Evolutionary conservation across 2,797 vertebrate species (phyloP).

Genomic region (Valencia hispanica): DNA sequence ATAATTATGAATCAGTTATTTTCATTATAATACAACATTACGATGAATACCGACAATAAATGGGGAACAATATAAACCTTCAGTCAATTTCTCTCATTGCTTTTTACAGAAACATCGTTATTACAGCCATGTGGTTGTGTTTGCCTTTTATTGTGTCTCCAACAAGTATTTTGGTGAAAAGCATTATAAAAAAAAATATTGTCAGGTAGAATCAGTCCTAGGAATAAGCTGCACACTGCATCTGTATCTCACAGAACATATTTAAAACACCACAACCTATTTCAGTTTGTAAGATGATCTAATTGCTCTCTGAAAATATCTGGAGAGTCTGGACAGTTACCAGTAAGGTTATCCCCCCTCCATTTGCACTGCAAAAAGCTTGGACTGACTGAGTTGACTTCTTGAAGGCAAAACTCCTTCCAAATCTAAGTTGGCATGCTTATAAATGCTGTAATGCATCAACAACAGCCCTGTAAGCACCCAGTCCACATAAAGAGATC

Average conservation of each 20-base stretch:
- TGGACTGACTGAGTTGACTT: constrained; percentile 2
- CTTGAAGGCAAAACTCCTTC: constrained; percentile 12
- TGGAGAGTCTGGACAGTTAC: constrained; percentile 2
- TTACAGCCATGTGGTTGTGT: background rate
- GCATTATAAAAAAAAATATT: background rate
- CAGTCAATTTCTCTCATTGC: constrained; percentile 1
- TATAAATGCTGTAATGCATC: constrained; percentile 21
- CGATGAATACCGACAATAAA: constrained; percentile 5
- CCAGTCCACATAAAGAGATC: constrained; percentile 12
- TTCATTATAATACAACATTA: constrained; percentile 8
- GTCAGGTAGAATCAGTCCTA: constrained; percentile 7
- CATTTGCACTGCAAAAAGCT: constrained; percentile 28
- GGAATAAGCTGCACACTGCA: constrained; percentile 8
- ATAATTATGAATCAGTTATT: constrained; percentile 28
- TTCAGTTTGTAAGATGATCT: constrained; percentile 28
- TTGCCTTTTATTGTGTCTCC: background rate
- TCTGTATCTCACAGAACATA: constrained; percentile 11
- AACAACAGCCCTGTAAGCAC: constrained; percentile 6
- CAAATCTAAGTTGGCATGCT: constrained; percentile 14
- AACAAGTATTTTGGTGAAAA: background rate
- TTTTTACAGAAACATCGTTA: background rate
- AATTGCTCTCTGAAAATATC: constrained; percentile 34
- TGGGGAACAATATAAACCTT: background rate
- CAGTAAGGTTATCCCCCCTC: constrained; percentile 11
- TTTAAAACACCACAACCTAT: constrained; percentile 27